Evolutionary conservation across 1,140 invertebrate species (phyloP), one percentile per base, ranked within the genome.

Genomic region (Condylostylus longicornis): DNA sequence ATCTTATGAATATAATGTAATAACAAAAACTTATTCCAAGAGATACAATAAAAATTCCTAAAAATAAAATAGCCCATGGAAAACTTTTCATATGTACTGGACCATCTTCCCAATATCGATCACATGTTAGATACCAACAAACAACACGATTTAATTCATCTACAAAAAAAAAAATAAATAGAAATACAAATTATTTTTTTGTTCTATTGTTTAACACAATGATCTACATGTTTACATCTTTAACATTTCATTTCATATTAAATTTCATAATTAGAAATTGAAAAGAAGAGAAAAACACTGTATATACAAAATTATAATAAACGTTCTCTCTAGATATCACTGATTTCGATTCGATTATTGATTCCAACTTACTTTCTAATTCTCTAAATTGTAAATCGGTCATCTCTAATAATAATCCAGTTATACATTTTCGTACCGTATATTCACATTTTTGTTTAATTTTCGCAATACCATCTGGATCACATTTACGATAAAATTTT

Each of bases 61-160:
- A 74, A 33, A 79, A 67, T 28, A 82, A 67, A 25, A 78, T 61
- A 36, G 78, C 78, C 79, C 82, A 84, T 9, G 83, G 81, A 55
- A 84, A 85, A 40, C 74, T 75, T 41, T 77, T 67, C 15, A 76
- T 70, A 46, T 79, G 75, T 35, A 75, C 68, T 42, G 75, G 75
- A 4, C 79, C 74, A 54, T 86, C 82, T 57, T 86, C 81, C 82
- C 83, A 89, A 61, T 88, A 93, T 32, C 80, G 75, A 53, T 89
- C 82, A 58, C 88, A 93, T 38, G 83, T 87, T 43, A 91, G 65
- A 61, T 87, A 90, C 75, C 84, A 89, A 57, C 87, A 93, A 33
- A 90, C 75, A 8, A 79, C 82, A 48, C 80, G 73, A 54, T 87
- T 82, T 55, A 90, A 69, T 51, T 87, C 81, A 51, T 82, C 85